Base-by-base conservation (phyloP, 2,888 invertebrate genomes). In the Tridacna gigas region DNA sequence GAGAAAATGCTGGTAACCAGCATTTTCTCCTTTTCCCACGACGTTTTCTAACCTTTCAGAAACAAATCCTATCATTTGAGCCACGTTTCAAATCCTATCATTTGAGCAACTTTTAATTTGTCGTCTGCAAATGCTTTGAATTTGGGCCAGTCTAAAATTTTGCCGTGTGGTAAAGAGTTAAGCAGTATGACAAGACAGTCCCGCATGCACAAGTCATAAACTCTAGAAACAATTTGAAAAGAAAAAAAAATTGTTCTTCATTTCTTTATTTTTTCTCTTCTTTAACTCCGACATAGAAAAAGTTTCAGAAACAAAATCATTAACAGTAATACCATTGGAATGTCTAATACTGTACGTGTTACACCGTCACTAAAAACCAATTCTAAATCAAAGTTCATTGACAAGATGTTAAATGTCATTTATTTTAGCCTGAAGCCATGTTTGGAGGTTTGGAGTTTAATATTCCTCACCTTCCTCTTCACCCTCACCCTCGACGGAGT, bases 401-500 rank as follows among this genome's bases (percentile, higher is more conserved):
- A 71, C 71, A 48, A 71, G 71, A 71, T 71, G n/a, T 71, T 71
- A 71, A 71, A 71, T 48, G 71, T 51, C 71, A 51, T 51, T 71
- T n/a, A 22, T 25, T 26, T 60, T 28, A 51, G 37, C 69, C 60
- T 67, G 66, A 25, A 56, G 37, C 15, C 37, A 37, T 37, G 37
- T 37, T 37, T 26, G 26, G 26, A 20, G 37, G 60, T 37, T 37
- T 56, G 67, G 77, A 77, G 73, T 82, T 82, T 82, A 82, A 82
- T 82, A 79, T 71, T 79, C 82, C 73, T 82, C 82, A 51, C 79
- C 76, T 61, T 82, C 79, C 65, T 79, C 79, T 45, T 82, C 82
- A n/a, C 76, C 82, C 73, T 79, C 82, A 65, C 79, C 82, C 79
- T 79, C 79, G 63, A 79, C 79, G 82, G 79, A 79, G 76, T 82